Evolutionary conservation across 2,888 invertebrate genomes (phyloP), one percentile per base, ranked within the genome.

Genomic region (Protodeltote pygarga): DNA sequence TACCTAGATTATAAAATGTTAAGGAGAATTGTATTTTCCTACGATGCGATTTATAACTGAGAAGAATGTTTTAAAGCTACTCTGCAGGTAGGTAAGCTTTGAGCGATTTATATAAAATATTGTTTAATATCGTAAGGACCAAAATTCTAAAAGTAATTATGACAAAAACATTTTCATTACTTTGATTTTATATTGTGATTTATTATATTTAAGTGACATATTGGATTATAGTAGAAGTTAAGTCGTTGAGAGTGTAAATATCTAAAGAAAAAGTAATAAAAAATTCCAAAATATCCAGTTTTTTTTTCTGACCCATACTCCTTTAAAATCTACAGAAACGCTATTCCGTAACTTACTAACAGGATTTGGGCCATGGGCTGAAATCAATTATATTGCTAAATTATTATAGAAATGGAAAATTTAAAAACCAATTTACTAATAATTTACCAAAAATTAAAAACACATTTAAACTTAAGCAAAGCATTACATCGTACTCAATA

Each of bases 111-210:
- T 54, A 38, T 44, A 57, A 35, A 39, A 55, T 50, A 65, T 50
- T 52, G 47, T 65, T 58, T 54, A 44, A 64, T 65, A 67, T 50
- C 16, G 23, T 73, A 74, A 73, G 73, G 75, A 76, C 75, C 74
- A 72, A 80, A 83, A 80, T 85, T 84, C 72, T 74, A 79, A 81
- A 76, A 75, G 65, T 72, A 62, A 66, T 66, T 74, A 67, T 75
- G 75, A 78, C 59, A 65, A 50, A 38, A 49, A 53, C 25, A 61
- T 68, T 71, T 75, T 80, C 77, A 75, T 78, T 68, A 68, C 75
- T 82, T 83, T 81, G 77, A 79, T 81, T 84, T 81, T 77, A 75
- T 80, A 81, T 61, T 87, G 88, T 88, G 89, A 89, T 89, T 83
- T 83, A 79, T 79, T 85, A 65, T 77, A 61, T 65, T 77, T 85